These are phyloP conservation scores for Cuculus canorus DNA, from an alignment of 2,797 vertebrate species.

Conservation along the genomic window DNA sequence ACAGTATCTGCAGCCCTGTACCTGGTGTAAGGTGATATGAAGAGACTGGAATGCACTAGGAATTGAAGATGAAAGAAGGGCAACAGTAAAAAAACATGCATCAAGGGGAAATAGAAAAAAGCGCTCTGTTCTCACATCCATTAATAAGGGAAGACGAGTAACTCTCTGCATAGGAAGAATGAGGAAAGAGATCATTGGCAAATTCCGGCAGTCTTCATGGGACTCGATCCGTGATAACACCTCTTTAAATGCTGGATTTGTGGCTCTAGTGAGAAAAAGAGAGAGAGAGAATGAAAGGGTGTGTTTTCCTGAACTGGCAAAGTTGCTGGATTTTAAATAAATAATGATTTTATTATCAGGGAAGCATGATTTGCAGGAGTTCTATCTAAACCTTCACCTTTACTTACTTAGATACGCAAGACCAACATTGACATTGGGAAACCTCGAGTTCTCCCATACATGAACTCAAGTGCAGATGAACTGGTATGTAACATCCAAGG, in stretches of 20 bases:
- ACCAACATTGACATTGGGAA: not conserved
- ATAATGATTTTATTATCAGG: not conserved
- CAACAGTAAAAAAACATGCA: not conserved
- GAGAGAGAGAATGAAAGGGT: accelerated
- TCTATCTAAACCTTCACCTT: not conserved
- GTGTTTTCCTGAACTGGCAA: not conserved
- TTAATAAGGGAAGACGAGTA: conserved; percentile 93
- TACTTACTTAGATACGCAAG: not conserved
- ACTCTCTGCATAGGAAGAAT: conserved; percentile 99
- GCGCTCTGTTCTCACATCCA: conserved; percentile 87
- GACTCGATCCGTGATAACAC: conserved; percentile 87
- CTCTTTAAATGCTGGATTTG: conserved; percentile 90
- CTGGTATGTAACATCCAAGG: accelerated
- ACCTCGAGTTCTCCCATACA: accelerated
- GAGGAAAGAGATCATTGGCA: conserved; percentile 98
- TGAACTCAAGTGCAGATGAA: accelerated
- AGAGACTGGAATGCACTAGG: not conserved
- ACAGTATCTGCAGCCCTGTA: not conserved
- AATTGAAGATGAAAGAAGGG: accelerated
- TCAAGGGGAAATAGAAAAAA: not conserved
- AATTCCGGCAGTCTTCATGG: conserved; percentile 90
- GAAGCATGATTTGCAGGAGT: not conserved
- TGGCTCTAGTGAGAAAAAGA: conserved; percentile 77
- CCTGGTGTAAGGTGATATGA: accelerated
- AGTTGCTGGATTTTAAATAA: not conserved